Conservation (phyloP, 2,113 vertebrate species). For the Pollimyrus isidori region DNA sequence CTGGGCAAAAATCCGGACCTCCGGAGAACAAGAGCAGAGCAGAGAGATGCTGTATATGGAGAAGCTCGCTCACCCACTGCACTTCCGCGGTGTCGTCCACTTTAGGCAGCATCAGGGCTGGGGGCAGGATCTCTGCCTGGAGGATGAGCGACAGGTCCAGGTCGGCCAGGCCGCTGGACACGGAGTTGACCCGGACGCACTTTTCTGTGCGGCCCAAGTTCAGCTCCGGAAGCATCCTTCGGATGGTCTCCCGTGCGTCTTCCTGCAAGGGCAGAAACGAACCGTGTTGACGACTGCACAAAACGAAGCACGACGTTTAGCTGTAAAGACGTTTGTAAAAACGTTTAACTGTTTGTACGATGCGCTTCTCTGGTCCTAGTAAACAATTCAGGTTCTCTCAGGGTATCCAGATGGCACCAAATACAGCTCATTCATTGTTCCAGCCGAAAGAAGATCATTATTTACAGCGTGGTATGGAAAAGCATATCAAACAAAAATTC, state of each 20-base stretch:
- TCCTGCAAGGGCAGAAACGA: conserved; percentile 48
- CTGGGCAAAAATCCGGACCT: not conserved
- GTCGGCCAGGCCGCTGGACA: conserved; percentile 83
- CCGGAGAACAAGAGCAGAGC: not conserved
- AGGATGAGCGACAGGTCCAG: conserved; percentile 76
- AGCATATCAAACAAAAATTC: not conserved
- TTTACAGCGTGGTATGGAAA: not conserved
- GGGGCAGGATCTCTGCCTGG: conserved; percentile 70
- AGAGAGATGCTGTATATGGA: not conserved
- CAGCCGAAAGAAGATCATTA: not conserved
- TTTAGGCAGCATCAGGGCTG: conserved; percentile 91
- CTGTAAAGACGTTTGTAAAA: not conserved
- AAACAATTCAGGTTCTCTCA: not conserved
- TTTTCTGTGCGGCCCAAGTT: conserved; percentile 78
- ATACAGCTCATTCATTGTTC: not conserved
- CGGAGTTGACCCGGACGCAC: conserved; percentile 87
- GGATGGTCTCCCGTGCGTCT: conserved; percentile 76
- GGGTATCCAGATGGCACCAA: not conserved
- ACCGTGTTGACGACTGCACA: too few relatives aligned
- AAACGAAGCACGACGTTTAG: too few relatives aligned
- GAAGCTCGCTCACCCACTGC: conserved; percentile 72
- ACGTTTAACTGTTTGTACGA: not conserved
- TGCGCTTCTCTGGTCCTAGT: not conserved
- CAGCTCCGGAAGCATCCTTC: conserved; percentile 72
- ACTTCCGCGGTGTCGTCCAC: conserved; percentile 80